These are phyloP conservation scores for Barnardius zonarius DNA, from an alignment of 2,113 vertebrate species.

Conservation along the genomic window DNA sequence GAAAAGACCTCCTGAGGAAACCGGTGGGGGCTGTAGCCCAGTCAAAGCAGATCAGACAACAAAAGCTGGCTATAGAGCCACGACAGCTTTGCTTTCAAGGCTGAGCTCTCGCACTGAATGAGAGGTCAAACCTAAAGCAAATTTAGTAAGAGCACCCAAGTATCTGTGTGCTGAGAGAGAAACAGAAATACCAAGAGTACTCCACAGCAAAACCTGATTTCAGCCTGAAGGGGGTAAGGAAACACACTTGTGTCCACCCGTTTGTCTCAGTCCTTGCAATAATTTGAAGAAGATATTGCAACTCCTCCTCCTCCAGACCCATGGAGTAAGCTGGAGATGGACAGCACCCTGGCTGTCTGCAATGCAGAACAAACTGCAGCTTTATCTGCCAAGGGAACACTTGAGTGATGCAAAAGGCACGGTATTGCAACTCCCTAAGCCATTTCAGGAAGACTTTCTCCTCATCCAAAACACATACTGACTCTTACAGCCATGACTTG, in stretches of 20 bases:
- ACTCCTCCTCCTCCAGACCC: not conserved
- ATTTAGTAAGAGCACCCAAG: not conserved
- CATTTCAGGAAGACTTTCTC: not conserved
- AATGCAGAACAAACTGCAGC: fast-evolving
- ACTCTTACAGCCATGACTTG: not conserved
- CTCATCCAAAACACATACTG: fast-evolving
- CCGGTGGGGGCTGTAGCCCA: not conserved
- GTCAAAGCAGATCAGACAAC: not conserved
- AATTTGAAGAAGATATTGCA: fast-evolving
- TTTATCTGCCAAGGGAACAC: not conserved
- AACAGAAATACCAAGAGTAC: not conserved
- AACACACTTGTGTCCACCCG: fast-evolving
- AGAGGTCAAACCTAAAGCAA: not conserved
- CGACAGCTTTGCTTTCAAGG: not conserved
- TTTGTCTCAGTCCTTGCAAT: not conserved
- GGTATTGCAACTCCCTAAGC: not conserved
- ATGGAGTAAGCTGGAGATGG: fast-evolving
- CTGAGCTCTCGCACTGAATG: not conserved
- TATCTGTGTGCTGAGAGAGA: not conserved
- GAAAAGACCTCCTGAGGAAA: not conserved
- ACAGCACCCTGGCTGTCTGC: not conserved
- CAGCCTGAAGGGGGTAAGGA: not conserved
- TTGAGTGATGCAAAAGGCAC: not conserved
- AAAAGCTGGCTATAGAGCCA: not conserved
- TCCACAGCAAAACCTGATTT: not conserved